Evolutionary conservation across 1,140 invertebrate genomes (phyloP).

Genomic region (Geopemphigus sp.): DNA sequence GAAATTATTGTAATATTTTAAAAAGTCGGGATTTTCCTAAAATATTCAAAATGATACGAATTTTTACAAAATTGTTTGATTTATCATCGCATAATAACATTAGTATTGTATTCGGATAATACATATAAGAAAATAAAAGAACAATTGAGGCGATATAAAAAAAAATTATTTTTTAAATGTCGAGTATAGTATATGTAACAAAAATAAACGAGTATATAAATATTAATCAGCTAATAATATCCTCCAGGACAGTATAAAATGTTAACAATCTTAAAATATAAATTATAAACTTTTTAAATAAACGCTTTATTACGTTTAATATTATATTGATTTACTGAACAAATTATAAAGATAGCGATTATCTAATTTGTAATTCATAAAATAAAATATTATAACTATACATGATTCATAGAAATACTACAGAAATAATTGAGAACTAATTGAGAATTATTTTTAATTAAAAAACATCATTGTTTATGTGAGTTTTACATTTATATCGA

Average conservation of each 20-base stretch:
- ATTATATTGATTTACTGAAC: slow-evolving; percentile 5
- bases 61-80: too few species aligned
- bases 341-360: not conserved
- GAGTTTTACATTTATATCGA: not conserved
- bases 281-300: not conserved
- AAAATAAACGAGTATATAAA: not conserved
- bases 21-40: too few species aligned
- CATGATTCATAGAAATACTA: slow-evolving; percentile 6
- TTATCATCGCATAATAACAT: too few species aligned
- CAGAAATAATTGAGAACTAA: not conserved
- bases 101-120: too few species aligned
- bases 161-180: too few species aligned
- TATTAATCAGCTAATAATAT: not conserved
- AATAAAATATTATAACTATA: not conserved
- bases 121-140: too few species aligned
- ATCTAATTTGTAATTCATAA: not conserved
- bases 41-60: too few species aligned
- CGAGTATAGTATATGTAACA: too few species aligned
- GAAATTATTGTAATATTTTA: too few species aligned
- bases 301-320: not conserved
- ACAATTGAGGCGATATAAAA: too few species aligned
- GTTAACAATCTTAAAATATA: not conserved
- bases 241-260: not conserved
- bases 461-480: not conserved
- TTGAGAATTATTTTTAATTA: not conserved